Evolutionary conservation across 2,113 vertebrate genomes (phyloP), one percentile per base, ranked within the genome.

Genomic region (Scomber japonicus): DNA sequence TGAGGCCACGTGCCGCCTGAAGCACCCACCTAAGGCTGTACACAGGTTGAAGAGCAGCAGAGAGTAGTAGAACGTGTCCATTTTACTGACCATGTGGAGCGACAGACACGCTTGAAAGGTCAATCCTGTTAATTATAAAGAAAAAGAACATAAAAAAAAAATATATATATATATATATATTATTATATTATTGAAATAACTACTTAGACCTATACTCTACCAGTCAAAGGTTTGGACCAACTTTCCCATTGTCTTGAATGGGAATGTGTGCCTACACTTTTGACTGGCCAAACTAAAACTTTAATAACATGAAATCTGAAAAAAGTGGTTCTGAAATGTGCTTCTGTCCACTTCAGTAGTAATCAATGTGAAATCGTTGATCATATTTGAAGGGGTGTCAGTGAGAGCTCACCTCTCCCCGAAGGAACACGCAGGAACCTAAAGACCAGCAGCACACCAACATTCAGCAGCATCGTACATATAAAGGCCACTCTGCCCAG

Each of bases 11-110:
- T 54, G 19, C 30, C 30, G 55, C 24, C 4, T 1, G 9, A 21
- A 49, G 54, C 30, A 44, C 10, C 93, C 95, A 99, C 98, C 98
- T 13, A 99, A 78, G 62, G 95, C 94, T 31, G 97, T 99, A 76
- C 96, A 98, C 44, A 97, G 83, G 91, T 96, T 98, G 93, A 99
- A 95, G 83, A 97, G 74, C 85, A 98, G 86, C 86, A 98, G 13
- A 30, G 94, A 95, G 86, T 98, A 98, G 92, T 93, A 99, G 89
- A 96, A 97, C 56, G 70, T 74, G 80, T 97, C 94, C 69, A 91
- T 95, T 93, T 96, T 98, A 91, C 96, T 96, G 93, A 99, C 92
- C 71, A 98, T 76, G 7, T 96, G 96, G 56, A 99, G 93, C 2
- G 97, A 97, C 91, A 96, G 91, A 0, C 85, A 94, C 0, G 73